Evolutionary conservation across 2,113 vertebrate species (phyloP).

Genomic region (Nyctereutes procyonoides): DNA sequence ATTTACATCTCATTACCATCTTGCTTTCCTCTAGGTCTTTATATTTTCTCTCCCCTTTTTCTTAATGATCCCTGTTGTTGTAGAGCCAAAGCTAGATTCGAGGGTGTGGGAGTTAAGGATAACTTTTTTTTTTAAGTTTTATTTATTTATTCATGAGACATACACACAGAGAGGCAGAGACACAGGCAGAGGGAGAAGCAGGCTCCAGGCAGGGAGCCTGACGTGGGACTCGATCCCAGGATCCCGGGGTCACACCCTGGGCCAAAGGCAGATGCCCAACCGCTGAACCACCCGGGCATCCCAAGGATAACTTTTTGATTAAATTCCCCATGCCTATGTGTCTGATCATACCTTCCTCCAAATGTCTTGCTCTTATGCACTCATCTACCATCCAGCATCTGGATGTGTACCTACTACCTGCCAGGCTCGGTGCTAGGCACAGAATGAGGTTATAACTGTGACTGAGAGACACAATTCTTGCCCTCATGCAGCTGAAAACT

Average conservation of each 20-base stretch:
- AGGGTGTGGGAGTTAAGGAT: background rate
- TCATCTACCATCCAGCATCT: background rate
- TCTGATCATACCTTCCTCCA: background rate
- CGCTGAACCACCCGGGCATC: too few species aligned
- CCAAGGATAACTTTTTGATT: too few species aligned
- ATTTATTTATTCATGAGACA: too few species aligned
- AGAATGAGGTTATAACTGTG: background rate
- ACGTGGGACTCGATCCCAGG: too few species aligned
- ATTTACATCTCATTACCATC: background rate
- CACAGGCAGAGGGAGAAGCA: too few species aligned
- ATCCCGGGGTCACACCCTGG: too few species aligned
- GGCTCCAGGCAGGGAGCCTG: too few species aligned
- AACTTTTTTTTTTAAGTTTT: background rate
- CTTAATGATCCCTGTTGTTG: background rate
- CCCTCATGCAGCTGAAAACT: background rate
- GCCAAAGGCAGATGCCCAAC: too few species aligned
- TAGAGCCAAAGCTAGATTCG: background rate
- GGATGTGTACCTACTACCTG: background rate
- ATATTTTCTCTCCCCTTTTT: conserved; percentile 16
- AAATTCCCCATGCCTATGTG: background rate
- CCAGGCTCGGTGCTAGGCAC: background rate
- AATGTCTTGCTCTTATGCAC: background rate
- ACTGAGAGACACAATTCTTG: background rate
- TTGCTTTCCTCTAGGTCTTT: conserved; percentile 26
- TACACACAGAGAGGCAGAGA: too few species aligned